Evolutionary conservation across 2,113 vertebrate species (phyloP).

Genomic region (Pachypanchax playfairii): DNA sequence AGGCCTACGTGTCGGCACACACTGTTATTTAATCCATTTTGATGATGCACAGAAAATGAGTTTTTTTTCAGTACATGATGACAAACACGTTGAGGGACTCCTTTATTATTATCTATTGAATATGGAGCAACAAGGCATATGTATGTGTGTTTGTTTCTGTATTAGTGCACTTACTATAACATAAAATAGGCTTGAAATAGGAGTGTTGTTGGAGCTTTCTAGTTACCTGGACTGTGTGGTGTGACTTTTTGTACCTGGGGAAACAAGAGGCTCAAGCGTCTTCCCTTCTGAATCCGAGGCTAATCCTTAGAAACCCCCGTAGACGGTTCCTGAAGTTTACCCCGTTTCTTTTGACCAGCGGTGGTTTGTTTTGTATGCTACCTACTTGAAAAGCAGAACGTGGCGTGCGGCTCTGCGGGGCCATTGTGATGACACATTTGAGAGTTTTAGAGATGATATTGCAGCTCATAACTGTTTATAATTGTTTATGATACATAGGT

Average conservation of each 20-base stretch:
- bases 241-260: constrained; percentile 80
- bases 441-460: constrained; percentile 63
- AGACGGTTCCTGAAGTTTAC: constrained; percentile 45
- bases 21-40: constrained; percentile 76
- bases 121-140: constrained; percentile 71
- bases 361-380: constrained; percentile 64
- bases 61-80: constrained; percentile 71
- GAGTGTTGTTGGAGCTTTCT: constrained; percentile 81
- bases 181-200: constrained; percentile 84
- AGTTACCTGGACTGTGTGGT: constrained; percentile 80
- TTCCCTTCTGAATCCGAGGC: constrained; percentile 67
- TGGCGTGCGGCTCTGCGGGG: constrained; percentile 39
- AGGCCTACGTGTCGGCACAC: constrained; percentile 69
- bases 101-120: constrained; percentile 71
- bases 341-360: constrained; percentile 60
- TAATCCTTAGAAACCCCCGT: constrained; percentile 50
- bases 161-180: constrained; percentile 83
- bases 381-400: constrained; percentile 63
- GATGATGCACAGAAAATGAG: constrained; percentile 65
- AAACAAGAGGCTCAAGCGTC: constrained; percentile 74
- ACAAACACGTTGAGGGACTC: constrained; percentile 71
- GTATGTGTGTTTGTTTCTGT: constrained; percentile 77
- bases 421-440: constrained; percentile 50
- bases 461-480: constrained; percentile 66
- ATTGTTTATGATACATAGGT: constrained; percentile 60